Evolutionary conservation across 2,113 vertebrate genomes (phyloP).

Genomic region (Pungitius pungitius): DNA sequence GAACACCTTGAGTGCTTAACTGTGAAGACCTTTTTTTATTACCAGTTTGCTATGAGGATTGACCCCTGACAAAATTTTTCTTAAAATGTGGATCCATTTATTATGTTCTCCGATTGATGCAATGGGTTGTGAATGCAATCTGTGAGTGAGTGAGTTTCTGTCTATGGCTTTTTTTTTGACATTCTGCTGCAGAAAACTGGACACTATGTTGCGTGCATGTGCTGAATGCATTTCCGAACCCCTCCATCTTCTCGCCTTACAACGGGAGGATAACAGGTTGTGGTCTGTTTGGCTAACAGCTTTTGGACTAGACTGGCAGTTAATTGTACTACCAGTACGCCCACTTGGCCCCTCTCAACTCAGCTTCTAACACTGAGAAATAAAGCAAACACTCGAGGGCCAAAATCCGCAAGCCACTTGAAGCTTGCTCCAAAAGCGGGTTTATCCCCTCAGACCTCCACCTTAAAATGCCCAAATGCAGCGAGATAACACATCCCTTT

Average conservation of each 20-base stretch:
- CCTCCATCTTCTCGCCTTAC: background rate
- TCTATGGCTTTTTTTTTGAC: background rate
- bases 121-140: background rate
- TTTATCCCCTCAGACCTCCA: background rate
- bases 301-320: background rate
- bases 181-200: background rate
- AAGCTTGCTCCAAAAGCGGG: background rate
- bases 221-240: background rate
- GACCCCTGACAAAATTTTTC: background rate
- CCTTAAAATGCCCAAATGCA: no score
- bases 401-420: background rate
- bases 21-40: background rate
- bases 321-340: background rate
- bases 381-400: background rate
- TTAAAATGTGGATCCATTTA: background rate
- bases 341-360: background rate
- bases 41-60: background rate
- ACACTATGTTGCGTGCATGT: background rate
- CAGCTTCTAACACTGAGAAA: background rate
- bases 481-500: no score
- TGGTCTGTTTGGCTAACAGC: background rate
- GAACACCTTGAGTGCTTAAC: constrained; percentile 1
- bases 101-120: background rate
- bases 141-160: background rate
- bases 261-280: background rate